Percentiles rank a stretch among this genome's conserved stretches.
Conservation (phyloP, 2,797 vertebrate genomes). For the Microhierax caerulescens region DNA sequence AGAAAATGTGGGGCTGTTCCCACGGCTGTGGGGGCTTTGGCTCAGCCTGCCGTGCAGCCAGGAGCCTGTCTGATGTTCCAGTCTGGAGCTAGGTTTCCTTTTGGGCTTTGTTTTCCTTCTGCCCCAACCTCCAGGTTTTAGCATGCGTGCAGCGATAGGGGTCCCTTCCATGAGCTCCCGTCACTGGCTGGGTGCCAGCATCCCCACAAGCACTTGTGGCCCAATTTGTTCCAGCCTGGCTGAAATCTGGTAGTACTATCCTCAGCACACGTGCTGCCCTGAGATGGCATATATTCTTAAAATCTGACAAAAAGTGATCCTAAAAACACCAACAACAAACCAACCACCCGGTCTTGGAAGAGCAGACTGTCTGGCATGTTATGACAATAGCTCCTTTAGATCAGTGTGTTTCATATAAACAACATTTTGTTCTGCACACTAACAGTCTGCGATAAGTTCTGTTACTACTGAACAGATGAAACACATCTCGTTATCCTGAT, state of each 20-base stretch:
- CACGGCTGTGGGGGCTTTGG: background rate
- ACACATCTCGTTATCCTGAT: background rate
- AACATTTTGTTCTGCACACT: background rate
- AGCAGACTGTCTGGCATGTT: background rate
- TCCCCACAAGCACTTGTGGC: background rate
- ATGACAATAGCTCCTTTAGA: slow-evolving; percentile 27
- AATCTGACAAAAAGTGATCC: slow-evolving; percentile 26
- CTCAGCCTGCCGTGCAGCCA: background rate
- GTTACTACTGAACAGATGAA: slow-evolving; percentile 15
- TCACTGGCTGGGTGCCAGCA: background rate
- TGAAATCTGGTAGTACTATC: background rate
- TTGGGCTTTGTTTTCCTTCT: background rate
- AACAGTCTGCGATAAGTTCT: slow-evolving; percentile 33
- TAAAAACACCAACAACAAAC: background rate
- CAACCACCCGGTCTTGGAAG: background rate
- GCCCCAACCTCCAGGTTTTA: background rate
- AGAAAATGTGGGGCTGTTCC: background rate
- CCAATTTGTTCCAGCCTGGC: background rate
- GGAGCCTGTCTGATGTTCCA: background rate
- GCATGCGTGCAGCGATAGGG: background rate
- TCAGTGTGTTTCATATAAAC: slow-evolving; percentile 38
- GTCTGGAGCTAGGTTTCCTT: background rate
- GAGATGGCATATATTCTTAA: background rate
- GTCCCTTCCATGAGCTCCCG: background rate
- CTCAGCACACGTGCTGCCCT: background rate